A percentile compares a stretch with the other conserved stretches of the same genome.
These are phyloP conservation scores for Anser brachyrhynchus DNA, from an alignment of 2,113 vertebrate species.

Conservation along the genomic window DNA sequence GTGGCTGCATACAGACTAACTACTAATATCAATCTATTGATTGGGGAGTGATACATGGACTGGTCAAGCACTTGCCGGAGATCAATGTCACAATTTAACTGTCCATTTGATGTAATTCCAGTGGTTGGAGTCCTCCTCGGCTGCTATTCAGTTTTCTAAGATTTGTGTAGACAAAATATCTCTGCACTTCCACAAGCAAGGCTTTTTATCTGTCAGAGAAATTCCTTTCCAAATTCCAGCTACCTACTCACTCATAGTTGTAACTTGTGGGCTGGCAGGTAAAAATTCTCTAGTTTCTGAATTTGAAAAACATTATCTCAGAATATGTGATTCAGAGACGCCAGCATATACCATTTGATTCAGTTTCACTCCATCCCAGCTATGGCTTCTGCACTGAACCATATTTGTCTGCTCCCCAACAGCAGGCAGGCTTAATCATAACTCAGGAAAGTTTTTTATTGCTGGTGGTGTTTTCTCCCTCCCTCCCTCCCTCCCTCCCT, in stretches of 20 bases:
- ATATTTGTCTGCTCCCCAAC: neutral
- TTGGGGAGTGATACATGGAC: neutral
- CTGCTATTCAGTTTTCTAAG: neutral
- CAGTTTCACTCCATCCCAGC: neutral
- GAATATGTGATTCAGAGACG: neutral
- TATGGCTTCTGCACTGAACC: neutral
- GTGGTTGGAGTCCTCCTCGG: neutral
- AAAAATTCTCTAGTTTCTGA: neutral
- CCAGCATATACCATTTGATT: neutral
- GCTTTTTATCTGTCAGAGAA: neutral
- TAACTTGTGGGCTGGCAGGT: neutral
- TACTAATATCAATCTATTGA: neutral
- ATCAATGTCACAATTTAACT: neutral
- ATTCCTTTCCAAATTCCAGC: neutral
- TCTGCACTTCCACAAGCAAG: neutral
- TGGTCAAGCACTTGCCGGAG: neutral
- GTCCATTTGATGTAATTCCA: neutral
- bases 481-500: too few relatives aligned
- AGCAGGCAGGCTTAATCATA: neutral
- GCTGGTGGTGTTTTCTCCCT: too few relatives aligned
- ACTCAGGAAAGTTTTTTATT: neutral
- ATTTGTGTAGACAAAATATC: neutral
- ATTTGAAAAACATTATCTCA: neutral
- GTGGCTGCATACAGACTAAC: neutral
- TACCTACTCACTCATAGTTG: neutral